Evolutionary conservation across 1,140 invertebrate species (phyloP), one percentile per base, ranked within the genome.

Genomic region (Atopsyche davidsoni): DNA sequence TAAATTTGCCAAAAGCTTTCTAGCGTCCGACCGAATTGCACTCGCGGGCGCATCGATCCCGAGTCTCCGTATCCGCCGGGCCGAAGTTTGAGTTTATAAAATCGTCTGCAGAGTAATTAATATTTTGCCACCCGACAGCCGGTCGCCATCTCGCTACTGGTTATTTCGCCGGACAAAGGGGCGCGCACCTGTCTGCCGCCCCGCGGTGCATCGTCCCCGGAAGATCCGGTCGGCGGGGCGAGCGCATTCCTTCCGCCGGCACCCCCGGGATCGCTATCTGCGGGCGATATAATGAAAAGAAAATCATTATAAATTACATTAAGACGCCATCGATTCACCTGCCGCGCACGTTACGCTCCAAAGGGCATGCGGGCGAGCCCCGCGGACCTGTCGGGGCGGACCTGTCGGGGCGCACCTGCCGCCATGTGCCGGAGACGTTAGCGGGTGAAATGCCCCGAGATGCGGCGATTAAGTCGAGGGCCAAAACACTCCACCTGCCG

Each of bases 371-470:
- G 51, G 51, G 51, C 23, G 39, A 14, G 18, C n/a, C 9, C n/a
- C 16, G 31, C 44, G 10, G 14, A 34, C 23, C 63, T 66, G 67
- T 65, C 62, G 19, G 18, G 31, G 31, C 44, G 10, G 14, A 34
- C 23, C 63, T 66, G 67, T 65, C 62, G 63, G 44, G 31, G 60
- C n/a, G n/a, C n/a, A n/a, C n/a, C n/a, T n/a, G n/a, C n/a, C 63
- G 64, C 66, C 69, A 73, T 70, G 69, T 71, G 70, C 64, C 64
- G 65, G 70, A 72, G 70, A 72, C 70, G 70, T 72, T 72, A 65
- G n/a, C 24, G 24, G 24, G 24, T 28, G 24, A 28, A 28, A 28
- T 28, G 24, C n/a, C n/a, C n/a, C 24, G 24, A 28, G 24, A 28
- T 28, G 24, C 24, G 24, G 6, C n/a, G 24, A 28, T 28, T 7